phyloP scores from a whole-genome alignment of 2,113 vertebrate species.

The Phrynosoma platyrhinos region DNA sequence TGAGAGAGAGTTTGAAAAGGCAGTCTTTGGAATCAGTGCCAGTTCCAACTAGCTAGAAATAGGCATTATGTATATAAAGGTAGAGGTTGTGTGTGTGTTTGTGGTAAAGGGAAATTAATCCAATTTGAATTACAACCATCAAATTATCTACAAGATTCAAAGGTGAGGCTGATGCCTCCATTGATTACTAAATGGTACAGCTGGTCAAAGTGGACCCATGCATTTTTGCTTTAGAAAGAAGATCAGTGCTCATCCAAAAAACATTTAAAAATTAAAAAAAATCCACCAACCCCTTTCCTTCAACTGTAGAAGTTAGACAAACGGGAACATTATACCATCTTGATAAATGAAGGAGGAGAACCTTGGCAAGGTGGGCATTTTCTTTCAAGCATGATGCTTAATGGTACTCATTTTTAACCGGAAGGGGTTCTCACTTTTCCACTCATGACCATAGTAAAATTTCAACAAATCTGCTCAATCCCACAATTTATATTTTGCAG shows the following conservation, averaged over 20 bases:
- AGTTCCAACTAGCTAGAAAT: constrained; percentile 79
- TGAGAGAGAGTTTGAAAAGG: constrained; percentile 78
- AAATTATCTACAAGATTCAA: constrained; percentile 66
- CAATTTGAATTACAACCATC: constrained; percentile 69
- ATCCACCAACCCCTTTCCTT: constrained; percentile 64
- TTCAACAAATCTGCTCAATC: constrained; percentile 75
- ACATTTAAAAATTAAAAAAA: constrained; percentile 25
- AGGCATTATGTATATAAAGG: constrained; percentile 61
- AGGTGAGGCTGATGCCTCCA: constrained; percentile 68
- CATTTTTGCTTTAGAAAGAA: constrained; percentile 61
- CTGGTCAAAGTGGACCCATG: constrained; percentile 65
- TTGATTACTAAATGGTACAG: constrained; percentile 66
- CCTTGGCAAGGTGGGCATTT: constrained; percentile 36
- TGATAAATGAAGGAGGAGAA: constrained; percentile 71
- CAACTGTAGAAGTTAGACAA: constrained; percentile 40
- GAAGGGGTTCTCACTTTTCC: constrained; percentile 75
- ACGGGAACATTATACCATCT: constrained; percentile 60
- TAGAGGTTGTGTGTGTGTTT: constrained; percentile 37
- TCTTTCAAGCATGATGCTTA: constrained; percentile 67
- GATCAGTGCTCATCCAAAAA: constrained; percentile 59
- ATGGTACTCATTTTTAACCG: constrained; percentile 73
- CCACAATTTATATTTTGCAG: constrained; percentile 71
- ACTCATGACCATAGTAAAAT: constrained; percentile 70
- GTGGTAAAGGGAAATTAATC: constrained; percentile 62
- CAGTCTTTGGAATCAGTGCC: constrained; percentile 85